Conservation (phyloP, 2,888 invertebrate species). For the Diabrotica balteata region DNA sequence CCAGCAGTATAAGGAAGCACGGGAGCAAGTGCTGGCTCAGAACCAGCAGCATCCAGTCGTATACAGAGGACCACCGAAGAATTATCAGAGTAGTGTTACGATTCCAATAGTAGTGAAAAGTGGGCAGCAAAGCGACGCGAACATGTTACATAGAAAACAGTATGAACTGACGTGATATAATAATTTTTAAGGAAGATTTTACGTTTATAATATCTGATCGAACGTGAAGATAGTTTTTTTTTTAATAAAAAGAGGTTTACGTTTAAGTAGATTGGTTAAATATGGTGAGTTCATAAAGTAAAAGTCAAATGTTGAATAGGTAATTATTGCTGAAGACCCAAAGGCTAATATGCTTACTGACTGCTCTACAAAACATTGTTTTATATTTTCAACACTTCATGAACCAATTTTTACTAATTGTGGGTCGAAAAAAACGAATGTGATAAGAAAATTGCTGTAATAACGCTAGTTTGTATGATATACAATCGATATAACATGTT, state of each 20-base stretch:
- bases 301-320: too few relatives aligned
- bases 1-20: constrained; percentile 54
- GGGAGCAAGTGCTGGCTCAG: constrained; percentile 53
- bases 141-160: constrained; percentile 46
- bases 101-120: constrained; percentile 53
- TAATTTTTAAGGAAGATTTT: constrained; percentile 12
- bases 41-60: constrained; percentile 45
- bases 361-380: too few relatives aligned
- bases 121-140: constrained; percentile 47
- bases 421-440: too few relatives aligned
- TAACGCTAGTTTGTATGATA: too few relatives aligned
- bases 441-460: too few relatives aligned
- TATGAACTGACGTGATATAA: constrained; percentile 52
- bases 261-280: too few relatives aligned
- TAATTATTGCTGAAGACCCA: too few relatives aligned
- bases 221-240: not conserved
- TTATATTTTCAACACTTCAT: too few relatives aligned
- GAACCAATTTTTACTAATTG: too few relatives aligned
- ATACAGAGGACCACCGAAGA: constrained; percentile 44
- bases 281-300: too few relatives aligned
- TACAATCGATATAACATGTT: too few relatives aligned
- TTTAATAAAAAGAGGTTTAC: not conserved
- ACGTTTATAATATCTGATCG: not conserved
- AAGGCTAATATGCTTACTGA: too few relatives aligned
- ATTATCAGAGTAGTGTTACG: constrained; percentile 55